These are phyloP conservation scores for Ursus arctos DNA, from an alignment of 2,113 vertebrate species.

Conservation along the genomic window DNA sequence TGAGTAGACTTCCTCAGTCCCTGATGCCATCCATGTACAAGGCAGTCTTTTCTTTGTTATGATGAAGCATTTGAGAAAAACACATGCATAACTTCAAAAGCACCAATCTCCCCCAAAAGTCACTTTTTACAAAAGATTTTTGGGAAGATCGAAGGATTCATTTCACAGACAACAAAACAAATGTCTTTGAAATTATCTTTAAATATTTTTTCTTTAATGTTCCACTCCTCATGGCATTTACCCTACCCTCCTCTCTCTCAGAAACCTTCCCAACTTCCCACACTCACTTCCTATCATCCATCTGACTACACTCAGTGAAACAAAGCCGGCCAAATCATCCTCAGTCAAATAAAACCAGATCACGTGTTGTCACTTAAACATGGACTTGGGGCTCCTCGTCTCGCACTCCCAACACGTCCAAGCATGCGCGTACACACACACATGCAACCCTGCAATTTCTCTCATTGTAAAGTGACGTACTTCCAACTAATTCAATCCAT, in stretches of 20 bases:
- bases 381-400: no score
- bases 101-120: background rate
- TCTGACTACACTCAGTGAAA: background rate
- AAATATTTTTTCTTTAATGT: background rate
- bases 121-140: background rate
- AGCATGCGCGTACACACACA: background rate
- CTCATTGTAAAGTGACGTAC: background rate
- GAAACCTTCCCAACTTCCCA: background rate
- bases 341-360: background rate
- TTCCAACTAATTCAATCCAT: background rate
- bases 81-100: constrained; percentile 4
- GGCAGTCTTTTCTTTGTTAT: background rate
- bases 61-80: constrained; percentile 8
- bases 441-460: background rate
- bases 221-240: background rate
- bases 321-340: background rate
- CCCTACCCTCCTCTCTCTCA: background rate
- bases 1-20: background rate
- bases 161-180: constrained; percentile 4
- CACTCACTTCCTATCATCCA: background rate
- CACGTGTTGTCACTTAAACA: background rate
- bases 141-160: background rate
- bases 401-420: background rate
- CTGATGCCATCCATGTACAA: background rate
- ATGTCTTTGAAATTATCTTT: constrained; percentile 3